A percentile compares a stretch with the other conserved stretches of the same genome.
Conservation (phyloP, 2,797 vertebrate species). For the Loriculus beryllinus region DNA sequence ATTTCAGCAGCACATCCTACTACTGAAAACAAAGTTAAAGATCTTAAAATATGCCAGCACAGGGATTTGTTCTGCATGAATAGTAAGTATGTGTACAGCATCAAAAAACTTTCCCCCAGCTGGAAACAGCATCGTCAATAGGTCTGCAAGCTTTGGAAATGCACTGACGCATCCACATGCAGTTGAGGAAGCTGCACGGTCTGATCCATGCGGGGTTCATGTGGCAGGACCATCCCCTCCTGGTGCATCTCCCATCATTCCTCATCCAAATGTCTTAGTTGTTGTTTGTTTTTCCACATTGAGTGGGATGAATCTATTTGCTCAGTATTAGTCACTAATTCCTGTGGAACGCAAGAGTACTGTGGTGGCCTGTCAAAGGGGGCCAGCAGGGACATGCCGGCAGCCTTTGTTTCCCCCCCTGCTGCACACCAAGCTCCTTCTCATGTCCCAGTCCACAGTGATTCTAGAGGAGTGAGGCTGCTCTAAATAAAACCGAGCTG, state of each 20-base stretch:
- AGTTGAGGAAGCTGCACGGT: background rate
- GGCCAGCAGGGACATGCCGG: background rate
- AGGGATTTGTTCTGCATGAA: constrained; percentile 6
- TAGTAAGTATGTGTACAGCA: background rate
- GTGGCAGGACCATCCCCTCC: rapidly evolving
- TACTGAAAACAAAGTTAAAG: constrained; percentile 9
- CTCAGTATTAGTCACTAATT: background rate
- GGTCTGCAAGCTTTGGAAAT: background rate
- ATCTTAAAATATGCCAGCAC: background rate
- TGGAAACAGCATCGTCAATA: background rate
- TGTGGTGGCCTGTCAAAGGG: background rate
- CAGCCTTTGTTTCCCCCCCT: background rate
- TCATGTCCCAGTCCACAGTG: rapidly evolving
- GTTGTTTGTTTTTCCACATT: background rate
- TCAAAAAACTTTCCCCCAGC: background rate
- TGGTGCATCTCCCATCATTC: rapidly evolving
- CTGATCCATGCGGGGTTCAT: background rate
- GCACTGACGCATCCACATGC: background rate
- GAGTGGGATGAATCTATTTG: background rate
- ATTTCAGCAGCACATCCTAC: constrained; percentile 10
- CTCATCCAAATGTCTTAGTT: background rate
- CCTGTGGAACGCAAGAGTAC: background rate
- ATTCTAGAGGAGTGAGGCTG: background rate
- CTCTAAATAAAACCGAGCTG: background rate
- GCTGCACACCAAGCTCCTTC: background rate